These are phyloP conservation scores for Colletes latitarsis DNA, from an alignment of 1,140 invertebrate genomes.

Conservation along the genomic window DNA sequence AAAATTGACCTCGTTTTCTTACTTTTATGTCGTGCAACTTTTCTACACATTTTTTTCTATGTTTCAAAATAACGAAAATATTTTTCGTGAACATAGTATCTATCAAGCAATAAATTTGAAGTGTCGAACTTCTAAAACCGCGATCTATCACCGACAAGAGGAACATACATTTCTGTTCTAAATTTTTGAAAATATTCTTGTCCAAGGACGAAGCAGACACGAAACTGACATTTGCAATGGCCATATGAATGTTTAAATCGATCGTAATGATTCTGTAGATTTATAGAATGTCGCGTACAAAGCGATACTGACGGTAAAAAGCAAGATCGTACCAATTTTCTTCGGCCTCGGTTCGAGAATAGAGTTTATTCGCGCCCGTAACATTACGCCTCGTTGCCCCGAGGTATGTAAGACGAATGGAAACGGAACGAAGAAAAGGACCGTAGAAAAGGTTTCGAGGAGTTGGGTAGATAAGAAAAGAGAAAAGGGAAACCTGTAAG, in stretches of 20 bases:
- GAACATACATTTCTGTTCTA: too few species aligned
- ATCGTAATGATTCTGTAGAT: neutral
- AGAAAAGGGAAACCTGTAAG: conserved; percentile 20
- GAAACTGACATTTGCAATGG: neutral
- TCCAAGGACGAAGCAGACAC: neutral
- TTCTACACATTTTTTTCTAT: too few species aligned
- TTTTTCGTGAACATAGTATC: too few species aligned
- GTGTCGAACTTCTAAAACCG: too few species aligned
- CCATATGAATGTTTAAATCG: neutral
- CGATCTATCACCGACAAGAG: too few species aligned
- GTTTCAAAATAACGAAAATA: too few species aligned
- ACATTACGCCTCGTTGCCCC: conserved; percentile 15
- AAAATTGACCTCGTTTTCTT: too few species aligned
- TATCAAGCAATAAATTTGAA: too few species aligned
- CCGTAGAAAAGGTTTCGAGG: neutral
- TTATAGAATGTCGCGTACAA: neutral
- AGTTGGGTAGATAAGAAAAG: conserved; percentile 7
- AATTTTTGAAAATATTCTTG: too few species aligned
- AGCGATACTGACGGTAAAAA: neutral
- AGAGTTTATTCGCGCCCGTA: conserved; percentile 32
- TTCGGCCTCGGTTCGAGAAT: conserved; percentile 4
- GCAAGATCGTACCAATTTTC: conserved; percentile 33
- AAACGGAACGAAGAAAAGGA: conserved; percentile 1
- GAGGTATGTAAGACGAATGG: conserved; percentile 27
- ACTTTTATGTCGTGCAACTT: too few species aligned